Evolutionary conservation across 2,797 vertebrate genomes (phyloP), one percentile per base, ranked within the genome.

Genomic region (Momotus momota): DNA sequence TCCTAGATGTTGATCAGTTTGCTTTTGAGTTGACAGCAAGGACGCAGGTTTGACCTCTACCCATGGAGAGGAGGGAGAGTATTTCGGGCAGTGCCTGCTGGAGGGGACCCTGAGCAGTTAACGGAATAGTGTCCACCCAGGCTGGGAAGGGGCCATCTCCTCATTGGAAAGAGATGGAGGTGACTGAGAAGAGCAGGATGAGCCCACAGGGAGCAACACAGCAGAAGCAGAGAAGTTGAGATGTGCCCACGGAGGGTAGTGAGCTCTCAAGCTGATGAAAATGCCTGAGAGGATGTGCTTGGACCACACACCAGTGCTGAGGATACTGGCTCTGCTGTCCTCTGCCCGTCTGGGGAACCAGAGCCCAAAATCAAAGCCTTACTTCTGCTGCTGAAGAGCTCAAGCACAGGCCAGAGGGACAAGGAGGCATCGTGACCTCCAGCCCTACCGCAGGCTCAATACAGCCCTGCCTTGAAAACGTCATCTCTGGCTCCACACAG

Each of bases 81-180:
- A 51, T 8, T 38, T 66, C 35, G n/a, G 52, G 23, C 6, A 20
- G 64, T 0, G 1, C 26, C 40, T n/a, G 25, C 0, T 0, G 66
- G n/a, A 85, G 31, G 10, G 55, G 8, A 29, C 46, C 58, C 51
- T 29, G 19, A 66, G 43, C 14, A 19, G 21, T 14, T 88, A 9
- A 4, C 12, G 66, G 40, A 33, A 48, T 60, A 51, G 25, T 4
- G 17, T 27, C 64, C 0, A 0, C 26, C 40, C 4, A 2, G 15
- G 54, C 33, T 5, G 14, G 43, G 55, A 73, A 80, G 5, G n/a
- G 8, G n/a, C 29, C 23, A 27, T 43, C 38, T 66, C 10, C 66
- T 45, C 2, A 0, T 3, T 2, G 14, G 57, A 51, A 69, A 58
- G 48, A 3, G 6, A 17, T 1, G n/a, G 55, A 80, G n/a, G 25